A percentile compares a stretch with the other conserved stretches of the same genome.
These are phyloP conservation scores for Ormyrus thymus DNA, from an alignment of 2,888 invertebrate species.

Conservation along the genomic window DNA sequence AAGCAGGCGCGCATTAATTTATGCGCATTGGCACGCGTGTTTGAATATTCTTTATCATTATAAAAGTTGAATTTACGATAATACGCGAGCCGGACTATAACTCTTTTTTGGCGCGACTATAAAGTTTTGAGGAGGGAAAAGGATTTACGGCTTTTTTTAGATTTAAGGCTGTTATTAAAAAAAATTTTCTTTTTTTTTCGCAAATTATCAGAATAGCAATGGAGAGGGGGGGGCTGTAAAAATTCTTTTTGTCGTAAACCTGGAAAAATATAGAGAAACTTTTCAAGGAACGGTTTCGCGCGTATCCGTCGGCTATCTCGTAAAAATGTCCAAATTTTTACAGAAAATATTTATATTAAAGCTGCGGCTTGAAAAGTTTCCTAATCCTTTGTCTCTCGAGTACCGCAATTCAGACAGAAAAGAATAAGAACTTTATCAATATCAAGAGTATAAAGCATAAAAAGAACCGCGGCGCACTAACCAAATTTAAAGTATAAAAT, in stretches of 20 bases:
- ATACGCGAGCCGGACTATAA: constrained; percentile 38
- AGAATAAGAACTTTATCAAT: too few species aligned
- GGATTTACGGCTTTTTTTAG: constrained; percentile 28
- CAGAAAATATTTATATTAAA: too few species aligned
- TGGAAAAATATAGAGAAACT: too few species aligned
- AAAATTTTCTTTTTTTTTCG: not conserved
- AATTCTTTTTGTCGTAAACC: not conserved
- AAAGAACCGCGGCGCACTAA: too few species aligned
- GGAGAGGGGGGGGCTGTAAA: not conserved
- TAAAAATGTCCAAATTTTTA: too few species aligned
- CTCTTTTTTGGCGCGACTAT: constrained; percentile 38
- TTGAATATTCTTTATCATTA: constrained; percentile 51
- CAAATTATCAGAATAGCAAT: constrained; percentile 23
- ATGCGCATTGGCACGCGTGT: constrained; percentile 40
- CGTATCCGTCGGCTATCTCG: too few species aligned
- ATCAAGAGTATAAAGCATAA: too few species aligned
- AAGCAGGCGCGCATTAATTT: constrained; percentile 38
- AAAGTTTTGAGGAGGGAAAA: constrained; percentile 8
- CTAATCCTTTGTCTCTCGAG: too few species aligned
- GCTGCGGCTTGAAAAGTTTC: too few species aligned
- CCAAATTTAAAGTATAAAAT: too few species aligned
- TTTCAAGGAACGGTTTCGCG: too few species aligned
- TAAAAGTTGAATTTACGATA: constrained; percentile 55
- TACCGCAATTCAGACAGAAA: too few species aligned
- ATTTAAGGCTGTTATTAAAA: constrained; percentile 35